A percentile compares a stretch with the other conserved stretches of the same genome.
Evolutionary conservation across 1,140 invertebrate species (phyloP).

Genomic region (Microvelia longipes): DNA sequence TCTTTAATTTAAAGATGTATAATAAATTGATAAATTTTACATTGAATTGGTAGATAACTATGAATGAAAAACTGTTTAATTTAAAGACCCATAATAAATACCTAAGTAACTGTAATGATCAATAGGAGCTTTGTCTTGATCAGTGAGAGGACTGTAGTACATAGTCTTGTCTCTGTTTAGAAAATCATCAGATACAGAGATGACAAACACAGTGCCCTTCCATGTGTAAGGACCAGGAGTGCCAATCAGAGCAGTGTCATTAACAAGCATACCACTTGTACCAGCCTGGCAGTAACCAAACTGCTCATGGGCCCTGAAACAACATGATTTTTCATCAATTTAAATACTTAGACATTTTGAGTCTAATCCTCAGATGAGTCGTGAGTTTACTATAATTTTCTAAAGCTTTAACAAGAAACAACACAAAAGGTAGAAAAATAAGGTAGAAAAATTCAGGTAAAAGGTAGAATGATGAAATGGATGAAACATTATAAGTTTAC

Average conservation of each 20-base stretch:
- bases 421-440: too few relatives aligned
- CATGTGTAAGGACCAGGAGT: conserved; percentile 75
- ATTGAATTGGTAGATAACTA: too few relatives aligned
- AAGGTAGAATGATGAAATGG: too few relatives aligned
- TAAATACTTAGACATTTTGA: conserved; percentile 1
- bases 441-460: too few relatives aligned
- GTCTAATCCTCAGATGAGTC: too few relatives aligned
- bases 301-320: conserved; percentile 56
- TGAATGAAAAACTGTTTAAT: too few relatives aligned
- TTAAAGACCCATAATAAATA: too few relatives aligned
- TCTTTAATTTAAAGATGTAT: too few relatives aligned
- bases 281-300: conserved; percentile 87
- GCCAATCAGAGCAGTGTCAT: conserved; percentile 64
- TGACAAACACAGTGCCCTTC: conserved; percentile 72
- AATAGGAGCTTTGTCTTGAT: conserved; percentile 48
- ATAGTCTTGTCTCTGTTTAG: conserved; percentile 58
- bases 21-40: too few relatives aligned
- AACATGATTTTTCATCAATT: conserved; percentile 9
- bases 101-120: conserved; percentile 83
- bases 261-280: conserved; percentile 60
- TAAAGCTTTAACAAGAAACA: too few relatives aligned
- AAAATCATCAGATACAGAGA: conserved; percentile 55
- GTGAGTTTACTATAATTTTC: too few relatives aligned
- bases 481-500: too few relatives aligned
- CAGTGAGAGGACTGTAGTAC: conserved; percentile 50